A percentile compares a stretch with the other conserved stretches of the same genome.
These are phyloP conservation scores for Trichomycterus rosablanca DNA, from an alignment of 2,113 vertebrate genomes.

Conservation along the genomic window DNA sequence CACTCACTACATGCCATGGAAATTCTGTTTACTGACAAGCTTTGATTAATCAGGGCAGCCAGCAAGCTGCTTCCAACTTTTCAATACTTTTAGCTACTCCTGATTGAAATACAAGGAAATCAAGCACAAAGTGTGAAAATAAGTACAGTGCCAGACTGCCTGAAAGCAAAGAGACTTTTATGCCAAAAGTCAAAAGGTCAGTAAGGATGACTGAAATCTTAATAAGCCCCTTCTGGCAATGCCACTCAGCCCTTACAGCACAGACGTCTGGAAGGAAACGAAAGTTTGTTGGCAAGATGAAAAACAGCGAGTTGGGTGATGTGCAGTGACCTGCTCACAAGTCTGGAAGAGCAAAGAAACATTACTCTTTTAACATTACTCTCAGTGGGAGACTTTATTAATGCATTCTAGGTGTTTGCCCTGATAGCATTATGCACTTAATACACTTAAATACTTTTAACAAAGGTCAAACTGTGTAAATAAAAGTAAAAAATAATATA, in stretches of 20 bases:
- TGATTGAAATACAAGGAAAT: constrained; percentile 10
- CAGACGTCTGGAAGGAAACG: constrained; percentile 11
- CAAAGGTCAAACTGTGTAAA: constrained; percentile 23
- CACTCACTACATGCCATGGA: too few relatives aligned
- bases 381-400: neutral
- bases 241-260: constrained; percentile 46
- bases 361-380: constrained; percentile 6
- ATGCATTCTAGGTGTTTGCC: constrained; percentile 8
- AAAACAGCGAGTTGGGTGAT: constrained; percentile 27
- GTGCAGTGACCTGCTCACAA: constrained; percentile 26
- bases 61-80: constrained; percentile 6
- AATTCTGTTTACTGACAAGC: neutral
- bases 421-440: constrained; percentile 22
- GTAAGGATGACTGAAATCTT: constrained; percentile 47
- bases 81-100: neutral
- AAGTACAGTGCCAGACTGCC: constrained; percentile 44
- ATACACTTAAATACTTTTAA: too few relatives aligned
- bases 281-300: constrained; percentile 20
- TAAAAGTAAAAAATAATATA: constrained; percentile 1
- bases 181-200: constrained; percentile 59
- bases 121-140: constrained; percentile 42
- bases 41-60: neutral
- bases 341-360: constrained; percentile 16
- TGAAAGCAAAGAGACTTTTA: constrained; percentile 36
- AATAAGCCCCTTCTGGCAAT: constrained; percentile 44